These are phyloP conservation scores for Arrhopalites spinosus DNA, from an alignment of 2,888 invertebrate species.

Conservation along the genomic window DNA sequence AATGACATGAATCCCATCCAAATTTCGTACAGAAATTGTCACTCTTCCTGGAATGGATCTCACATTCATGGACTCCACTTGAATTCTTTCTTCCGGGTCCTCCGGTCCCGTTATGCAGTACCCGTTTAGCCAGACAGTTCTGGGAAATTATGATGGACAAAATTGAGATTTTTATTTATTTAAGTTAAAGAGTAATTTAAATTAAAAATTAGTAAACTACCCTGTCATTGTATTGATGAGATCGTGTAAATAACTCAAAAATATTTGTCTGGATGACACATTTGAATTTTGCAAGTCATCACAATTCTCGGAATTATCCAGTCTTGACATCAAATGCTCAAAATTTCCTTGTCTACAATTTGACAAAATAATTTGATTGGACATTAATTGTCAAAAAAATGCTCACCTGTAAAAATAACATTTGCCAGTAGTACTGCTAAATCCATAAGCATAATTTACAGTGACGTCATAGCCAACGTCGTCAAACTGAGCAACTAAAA, in stretches of 20 bases:
- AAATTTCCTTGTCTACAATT: conserved; percentile 25
- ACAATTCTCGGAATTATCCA: not conserved
- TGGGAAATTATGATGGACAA: not conserved
- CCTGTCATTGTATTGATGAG: conserved; percentile 22
- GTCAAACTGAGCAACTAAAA: conserved; percentile 14
- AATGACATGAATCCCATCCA: conserved; percentile 29
- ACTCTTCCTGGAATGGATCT: conserved; percentile 9
- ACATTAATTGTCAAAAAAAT: no score
- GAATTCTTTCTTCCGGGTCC: conserved; percentile 17
- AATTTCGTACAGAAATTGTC: conserved; percentile 6
- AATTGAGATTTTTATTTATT: not conserved
- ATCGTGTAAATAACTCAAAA: conserved; percentile 9
- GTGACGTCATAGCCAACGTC: conserved; percentile 4
- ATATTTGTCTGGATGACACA: conserved; percentile 19
- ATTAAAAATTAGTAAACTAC: conserved; percentile 8
- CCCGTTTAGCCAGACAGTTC: conserved; percentile 29
- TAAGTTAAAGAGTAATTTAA: not conserved
- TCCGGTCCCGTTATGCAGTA: conserved; percentile 22
- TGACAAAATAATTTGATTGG: no score
- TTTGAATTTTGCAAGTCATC: conserved; percentile 4
- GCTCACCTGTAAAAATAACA: conserved; percentile 19
- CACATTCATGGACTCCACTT: conserved; percentile 1
- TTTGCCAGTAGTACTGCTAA: conserved; percentile 2
- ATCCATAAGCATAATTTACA: conserved; percentile 29
- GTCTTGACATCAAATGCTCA: not conserved